phyloP scores from a whole-genome alignment of 2,113 vertebrate genomes.

The Ctenomys sociabilis region DNA sequence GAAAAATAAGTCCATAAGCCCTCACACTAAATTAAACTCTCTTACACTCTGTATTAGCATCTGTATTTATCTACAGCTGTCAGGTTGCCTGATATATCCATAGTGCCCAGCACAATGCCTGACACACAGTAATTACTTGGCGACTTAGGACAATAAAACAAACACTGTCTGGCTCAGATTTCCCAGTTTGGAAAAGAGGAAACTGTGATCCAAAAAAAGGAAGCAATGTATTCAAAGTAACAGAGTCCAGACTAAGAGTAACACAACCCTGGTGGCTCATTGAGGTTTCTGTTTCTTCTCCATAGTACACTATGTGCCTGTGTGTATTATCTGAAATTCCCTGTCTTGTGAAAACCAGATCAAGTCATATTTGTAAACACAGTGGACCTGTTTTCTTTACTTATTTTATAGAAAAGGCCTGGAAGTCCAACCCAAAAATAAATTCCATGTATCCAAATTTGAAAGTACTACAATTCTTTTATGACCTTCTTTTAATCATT shows the following conservation, averaged over 20 bases:
- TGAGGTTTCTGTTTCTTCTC: conserved; percentile 38
- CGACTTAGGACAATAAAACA: background rate
- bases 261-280: background rate
- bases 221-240: conserved; percentile 5
- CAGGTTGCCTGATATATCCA: background rate
- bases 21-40: background rate
- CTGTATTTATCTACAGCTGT: background rate
- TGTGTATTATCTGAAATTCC: conserved; percentile 50
- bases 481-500: conserved; percentile 8
- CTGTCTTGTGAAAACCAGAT: conserved; percentile 48
- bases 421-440: conserved; percentile 63
- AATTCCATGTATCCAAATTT: conserved; percentile 15
- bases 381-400: conserved; percentile 67
- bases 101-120: background rate
- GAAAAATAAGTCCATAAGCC: background rate
- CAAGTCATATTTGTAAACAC: conserved; percentile 64
- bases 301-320: conserved; percentile 37
- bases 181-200: conserved; percentile 24
- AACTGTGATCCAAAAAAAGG: conserved; percentile 49
- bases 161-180: background rate
- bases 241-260: background rate
- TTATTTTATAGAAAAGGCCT: conserved; percentile 67
- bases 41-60: background rate
- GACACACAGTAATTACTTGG: background rate
- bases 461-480: conserved; percentile 36